Conservation (phyloP, 1,140 invertebrate species). For the Ceratoteleas bidentatus region DNA sequence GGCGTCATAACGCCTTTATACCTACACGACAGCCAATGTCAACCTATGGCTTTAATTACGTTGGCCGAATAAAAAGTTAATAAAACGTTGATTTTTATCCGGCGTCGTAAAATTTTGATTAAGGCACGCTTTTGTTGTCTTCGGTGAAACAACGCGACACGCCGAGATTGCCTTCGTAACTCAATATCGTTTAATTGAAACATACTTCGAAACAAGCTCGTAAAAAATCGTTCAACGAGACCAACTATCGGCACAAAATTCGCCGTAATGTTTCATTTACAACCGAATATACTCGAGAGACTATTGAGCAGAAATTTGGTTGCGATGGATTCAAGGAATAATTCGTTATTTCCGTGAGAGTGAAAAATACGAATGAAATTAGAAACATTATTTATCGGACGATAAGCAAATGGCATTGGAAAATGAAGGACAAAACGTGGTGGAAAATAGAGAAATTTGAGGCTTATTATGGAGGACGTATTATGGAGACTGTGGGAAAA, state of each 20-base stretch:
- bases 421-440: too few relatives aligned
- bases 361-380: too few relatives aligned
- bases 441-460: conserved; percentile 25
- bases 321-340: too few relatives aligned
- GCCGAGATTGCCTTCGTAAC: conserved; percentile 72
- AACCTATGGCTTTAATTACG: conserved; percentile 59
- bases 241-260: conserved; percentile 44
- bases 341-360: too few relatives aligned
- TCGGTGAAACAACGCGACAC: conserved; percentile 44
- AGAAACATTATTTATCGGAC: too few relatives aligned
- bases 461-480: conserved; percentile 40
- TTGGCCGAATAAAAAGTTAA: conserved; percentile 46
- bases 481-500: conserved; percentile 34
- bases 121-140: conserved; percentile 57
- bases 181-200: conserved; percentile 73
- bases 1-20: conserved; percentile 24
- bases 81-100: conserved; percentile 58
- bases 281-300: conserved; percentile 6
- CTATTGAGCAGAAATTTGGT: too few relatives aligned
- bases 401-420: too few relatives aligned
- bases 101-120: conserved; percentile 57
- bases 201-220: conserved; percentile 67
- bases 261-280: conserved; percentile 54
- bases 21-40: conserved; percentile 9
- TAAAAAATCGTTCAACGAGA: conserved; percentile 65